These are phyloP conservation scores for Oreohelix idahoensis DNA, from an alignment of 1,140 invertebrate genomes.

Conservation along the genomic window DNA sequence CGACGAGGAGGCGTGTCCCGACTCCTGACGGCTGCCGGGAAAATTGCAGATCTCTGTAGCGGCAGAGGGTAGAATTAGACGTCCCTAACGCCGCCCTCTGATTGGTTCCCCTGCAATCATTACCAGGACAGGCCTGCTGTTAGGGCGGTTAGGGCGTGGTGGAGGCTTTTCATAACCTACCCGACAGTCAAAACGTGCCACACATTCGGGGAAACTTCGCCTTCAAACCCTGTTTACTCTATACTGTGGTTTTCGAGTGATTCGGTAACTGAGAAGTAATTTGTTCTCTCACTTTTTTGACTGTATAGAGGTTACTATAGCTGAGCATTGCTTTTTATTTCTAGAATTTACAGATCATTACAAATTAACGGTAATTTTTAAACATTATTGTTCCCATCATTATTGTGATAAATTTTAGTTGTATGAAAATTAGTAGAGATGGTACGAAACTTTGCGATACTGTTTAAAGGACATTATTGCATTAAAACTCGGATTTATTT, in stretches of 20 bases:
- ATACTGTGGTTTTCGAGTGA: not conserved
- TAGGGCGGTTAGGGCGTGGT: slow-evolving; percentile 25
- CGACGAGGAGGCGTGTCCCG: slow-evolving; percentile 24
- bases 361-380: no score
- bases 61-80: slow-evolving; percentile 38
- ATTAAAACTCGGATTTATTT: no score
- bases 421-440: no score
- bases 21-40: slow-evolving; percentile 31
- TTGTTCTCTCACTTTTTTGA: no score
- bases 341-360: no score
- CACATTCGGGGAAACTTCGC: not conserved
- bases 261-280: not conserved
- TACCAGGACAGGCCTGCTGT: slow-evolving; percentile 11
- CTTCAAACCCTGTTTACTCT: not conserved
- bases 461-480: no score
- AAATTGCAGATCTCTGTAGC: slow-evolving; percentile 39
- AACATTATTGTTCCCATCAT: no score
- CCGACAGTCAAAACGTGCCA: slow-evolving; percentile 25
- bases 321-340: no score
- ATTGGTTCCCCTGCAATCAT: slow-evolving; percentile 39
- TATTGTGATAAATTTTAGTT: no score
- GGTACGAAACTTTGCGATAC: no score
- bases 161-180: slow-evolving; percentile 27
- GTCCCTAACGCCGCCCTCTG: slow-evolving; percentile 30
- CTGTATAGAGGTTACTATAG: no score